Evolutionary conservation across 2,113 vertebrate species (phyloP).

Genomic region (Passerina amoena): DNA sequence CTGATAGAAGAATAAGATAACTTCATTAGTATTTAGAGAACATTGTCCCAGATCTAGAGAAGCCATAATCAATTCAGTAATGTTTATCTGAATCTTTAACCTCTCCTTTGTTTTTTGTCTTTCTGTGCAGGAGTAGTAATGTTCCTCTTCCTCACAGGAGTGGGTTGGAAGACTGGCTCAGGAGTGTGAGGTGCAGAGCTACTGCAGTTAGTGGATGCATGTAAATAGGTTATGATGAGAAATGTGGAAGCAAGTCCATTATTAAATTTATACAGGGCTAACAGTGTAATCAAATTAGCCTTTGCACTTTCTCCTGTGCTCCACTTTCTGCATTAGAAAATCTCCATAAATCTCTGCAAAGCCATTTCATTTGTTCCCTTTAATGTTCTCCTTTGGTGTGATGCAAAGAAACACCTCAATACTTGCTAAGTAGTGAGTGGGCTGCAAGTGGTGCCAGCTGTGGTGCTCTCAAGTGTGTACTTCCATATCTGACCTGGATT

Average conservation of each 20-base stretch:
- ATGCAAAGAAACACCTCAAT: constrained; percentile 17
- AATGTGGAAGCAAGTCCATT: constrained; percentile 31
- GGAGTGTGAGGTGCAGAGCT: not conserved
- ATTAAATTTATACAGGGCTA: constrained; percentile 61
- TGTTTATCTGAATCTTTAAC: not conserved
- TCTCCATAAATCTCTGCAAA: constrained; percentile 52
- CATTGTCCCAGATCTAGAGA: not conserved
- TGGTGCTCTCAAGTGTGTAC: not conserved
- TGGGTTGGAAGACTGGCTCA: not conserved
- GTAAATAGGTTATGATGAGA: constrained; percentile 37
- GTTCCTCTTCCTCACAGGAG: not conserved
- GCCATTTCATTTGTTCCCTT: constrained; percentile 32
- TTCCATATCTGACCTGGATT: not conserved
- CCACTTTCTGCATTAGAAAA: constrained; percentile 44
- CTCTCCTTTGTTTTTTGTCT: not conserved
- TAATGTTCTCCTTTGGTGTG: not conserved
- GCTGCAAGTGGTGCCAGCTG: not conserved
- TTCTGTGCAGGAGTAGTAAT: not conserved
- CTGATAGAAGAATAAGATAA: not conserved
- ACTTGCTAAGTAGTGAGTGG: not conserved
- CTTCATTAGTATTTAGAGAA: constrained; percentile 8
- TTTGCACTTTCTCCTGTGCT: constrained; percentile 57
- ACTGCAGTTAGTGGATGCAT: not conserved
- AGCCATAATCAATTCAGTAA: not conserved
- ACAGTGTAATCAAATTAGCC: constrained; percentile 65